These are phyloP conservation scores for Thamnophis elegans DNA, from an alignment of 2,797 vertebrate species.

Conservation along the genomic window DNA sequence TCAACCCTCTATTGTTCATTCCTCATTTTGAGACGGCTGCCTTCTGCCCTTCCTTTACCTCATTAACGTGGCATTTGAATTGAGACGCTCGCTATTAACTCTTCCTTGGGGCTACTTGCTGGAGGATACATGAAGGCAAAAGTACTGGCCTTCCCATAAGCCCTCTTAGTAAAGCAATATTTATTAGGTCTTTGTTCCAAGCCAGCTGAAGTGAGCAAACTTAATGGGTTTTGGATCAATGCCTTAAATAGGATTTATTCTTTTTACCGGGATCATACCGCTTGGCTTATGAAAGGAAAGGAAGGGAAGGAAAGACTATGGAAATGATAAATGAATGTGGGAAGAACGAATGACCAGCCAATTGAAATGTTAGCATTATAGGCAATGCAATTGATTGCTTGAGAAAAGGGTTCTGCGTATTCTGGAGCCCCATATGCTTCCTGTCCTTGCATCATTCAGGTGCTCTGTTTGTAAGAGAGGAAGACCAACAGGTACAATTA, in stretches of 20 bases:
- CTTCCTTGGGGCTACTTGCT: constrained; percentile 19
- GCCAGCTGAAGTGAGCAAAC: constrained; percentile 30
- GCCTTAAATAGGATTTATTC: constrained; percentile 22
- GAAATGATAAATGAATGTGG: background rate
- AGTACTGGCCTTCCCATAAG: constrained; percentile 17
- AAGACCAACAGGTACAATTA: constrained; percentile 17
- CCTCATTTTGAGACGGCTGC: background rate
- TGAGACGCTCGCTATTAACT: constrained; percentile 10
- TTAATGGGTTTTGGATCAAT: constrained; percentile 34
- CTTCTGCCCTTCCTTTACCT: background rate
- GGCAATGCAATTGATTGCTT: constrained; percentile 2
- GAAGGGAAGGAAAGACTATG: background rate
- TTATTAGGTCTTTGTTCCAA: constrained; percentile 27
- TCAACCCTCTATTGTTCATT: background rate
- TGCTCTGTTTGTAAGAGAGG: background rate
- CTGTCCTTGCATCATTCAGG: background rate
- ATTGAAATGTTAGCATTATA: constrained; percentile 16
- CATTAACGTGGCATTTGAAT: constrained; percentile 24
- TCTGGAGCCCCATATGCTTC: background rate
- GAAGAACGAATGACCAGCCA: constrained; percentile 2
- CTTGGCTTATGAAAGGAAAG: constrained; percentile 13
- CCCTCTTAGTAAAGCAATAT: constrained; percentile 20
- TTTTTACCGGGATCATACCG: constrained; percentile 1
- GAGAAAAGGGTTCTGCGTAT: background rate
- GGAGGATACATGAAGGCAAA: constrained; percentile 13